Conservation (phyloP, 2,797 vertebrate species). For the Characodon lateralis region DNA sequence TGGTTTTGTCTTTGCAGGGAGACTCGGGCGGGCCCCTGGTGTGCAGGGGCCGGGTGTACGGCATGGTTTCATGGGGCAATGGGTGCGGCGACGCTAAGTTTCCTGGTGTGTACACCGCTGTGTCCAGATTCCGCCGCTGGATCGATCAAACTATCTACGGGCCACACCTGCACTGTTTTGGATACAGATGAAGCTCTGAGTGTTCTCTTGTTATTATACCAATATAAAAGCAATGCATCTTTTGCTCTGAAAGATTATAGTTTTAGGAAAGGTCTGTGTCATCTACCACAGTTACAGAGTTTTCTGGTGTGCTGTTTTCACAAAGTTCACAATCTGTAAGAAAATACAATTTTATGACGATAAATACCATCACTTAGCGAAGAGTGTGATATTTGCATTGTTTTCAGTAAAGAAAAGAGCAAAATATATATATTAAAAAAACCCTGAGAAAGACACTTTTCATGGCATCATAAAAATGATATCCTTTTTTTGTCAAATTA, state of each 20-base stretch:
- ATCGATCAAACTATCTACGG: slow-evolving; percentile 81
- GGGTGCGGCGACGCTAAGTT: slow-evolving; percentile 77
- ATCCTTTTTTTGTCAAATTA: not conserved
- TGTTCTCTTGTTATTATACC: not conserved
- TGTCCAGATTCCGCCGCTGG: slow-evolving; percentile 82
- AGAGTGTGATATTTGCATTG: not conserved
- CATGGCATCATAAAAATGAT: not conserved
- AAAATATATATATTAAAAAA: not conserved
- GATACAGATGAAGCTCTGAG: slow-evolving; percentile 32
- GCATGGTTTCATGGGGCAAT: slow-evolving; percentile 83
- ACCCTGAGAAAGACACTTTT: not conserved
- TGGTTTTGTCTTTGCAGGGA: slow-evolving; percentile 70
- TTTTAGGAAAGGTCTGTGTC: not conserved
- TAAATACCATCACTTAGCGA: slow-evolving; percentile 21
- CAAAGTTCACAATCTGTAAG: not conserved
- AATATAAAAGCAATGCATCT: too few species aligned
- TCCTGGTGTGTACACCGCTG: slow-evolving; percentile 81
- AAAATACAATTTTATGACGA: slow-evolving; percentile 1
- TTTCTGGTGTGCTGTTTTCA: not conserved
- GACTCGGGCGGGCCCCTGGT: slow-evolving; percentile 82
- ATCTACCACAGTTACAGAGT: not conserved
- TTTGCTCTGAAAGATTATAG: not conserved
- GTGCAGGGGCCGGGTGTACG: slow-evolving; percentile 78
- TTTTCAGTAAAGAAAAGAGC: not conserved
- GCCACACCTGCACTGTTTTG: slow-evolving; percentile 59